These are phyloP conservation scores for Lamellibrachia columna DNA, from an alignment of 2,888 invertebrate species.

Conservation along the genomic window DNA sequence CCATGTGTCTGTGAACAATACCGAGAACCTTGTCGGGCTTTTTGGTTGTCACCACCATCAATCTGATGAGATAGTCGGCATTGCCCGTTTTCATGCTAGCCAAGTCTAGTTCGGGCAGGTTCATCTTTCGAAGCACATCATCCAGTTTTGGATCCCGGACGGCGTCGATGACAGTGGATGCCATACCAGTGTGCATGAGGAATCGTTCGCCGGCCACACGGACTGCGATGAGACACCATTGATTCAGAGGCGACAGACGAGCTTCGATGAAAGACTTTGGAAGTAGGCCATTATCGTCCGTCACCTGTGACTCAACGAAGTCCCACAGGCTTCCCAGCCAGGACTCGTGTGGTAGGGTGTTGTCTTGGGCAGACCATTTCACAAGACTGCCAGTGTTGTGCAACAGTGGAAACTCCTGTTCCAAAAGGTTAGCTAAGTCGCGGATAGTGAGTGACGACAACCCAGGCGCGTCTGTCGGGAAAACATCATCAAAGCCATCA, in stretches of 20 bases:
- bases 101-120: conserved; percentile 36
- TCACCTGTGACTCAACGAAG: background rate
- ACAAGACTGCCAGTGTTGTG: background rate
- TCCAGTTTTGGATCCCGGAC: conserved; percentile 23
- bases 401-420: background rate
- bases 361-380: background rate
- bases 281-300: background rate
- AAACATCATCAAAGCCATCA: conserved; percentile 28
- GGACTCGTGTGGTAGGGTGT: background rate
- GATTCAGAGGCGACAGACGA: conserved; percentile 30
- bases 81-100: conserved; percentile 28
- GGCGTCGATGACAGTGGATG: conserved; percentile 27
- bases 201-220: background rate
- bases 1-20: conserved; percentile 29
- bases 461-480: conserved; percentile 22
- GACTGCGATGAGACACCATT: conserved; percentile 37
- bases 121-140: conserved; percentile 29
- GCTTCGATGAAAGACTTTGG: background rate
- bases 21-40: conserved; percentile 34
- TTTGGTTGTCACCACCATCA: conserved; percentile 36
- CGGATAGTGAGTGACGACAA: conserved; percentile 42
- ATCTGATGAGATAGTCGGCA: conserved; percentile 26
- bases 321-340: background rate
- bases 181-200: conserved; percentile 28
- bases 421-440: conserved; percentile 39